A percentile compares a stretch with the other conserved stretches of the same genome.
Conservation (phyloP, 2,797 vertebrate species). For the Alauda arvensis region DNA sequence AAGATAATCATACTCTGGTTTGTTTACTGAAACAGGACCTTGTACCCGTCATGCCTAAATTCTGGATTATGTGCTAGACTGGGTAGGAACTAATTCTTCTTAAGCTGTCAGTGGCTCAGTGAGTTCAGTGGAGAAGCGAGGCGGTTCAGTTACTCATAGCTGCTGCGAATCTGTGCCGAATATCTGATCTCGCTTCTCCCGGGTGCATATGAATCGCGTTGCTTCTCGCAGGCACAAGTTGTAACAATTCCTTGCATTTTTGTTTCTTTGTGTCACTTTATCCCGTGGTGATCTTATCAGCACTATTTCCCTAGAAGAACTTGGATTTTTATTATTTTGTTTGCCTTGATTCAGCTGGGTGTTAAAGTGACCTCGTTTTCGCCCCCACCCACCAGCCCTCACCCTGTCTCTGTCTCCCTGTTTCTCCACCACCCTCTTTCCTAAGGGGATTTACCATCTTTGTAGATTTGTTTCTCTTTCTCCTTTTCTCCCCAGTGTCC, state of each 20-base stretch:
- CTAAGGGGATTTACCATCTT: constrained; percentile 79
- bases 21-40: constrained; percentile 39
- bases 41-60: background rate
- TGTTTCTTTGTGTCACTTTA: constrained; percentile 34
- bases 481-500: constrained; percentile 54
- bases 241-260: constrained; percentile 35
- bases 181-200: constrained; percentile 12
- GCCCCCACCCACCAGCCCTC: constrained; percentile 31
- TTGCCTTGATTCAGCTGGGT: constrained; percentile 20
- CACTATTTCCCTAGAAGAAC: constrained; percentile 25
- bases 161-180: background rate
- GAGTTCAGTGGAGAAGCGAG: background rate
- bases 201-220: background rate
- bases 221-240: constrained; percentile 8
- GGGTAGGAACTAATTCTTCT: constrained; percentile 29
- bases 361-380: constrained; percentile 47
- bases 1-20: constrained; percentile 16
- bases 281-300: background rate
- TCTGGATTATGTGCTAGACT: constrained; percentile 17
- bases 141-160: background rate
- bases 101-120: constrained; percentile 1
- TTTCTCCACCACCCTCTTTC: constrained; percentile 57
- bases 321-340: constrained; percentile 18
- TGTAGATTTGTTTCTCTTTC: constrained; percentile 81
- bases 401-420: background rate